A percentile compares a stretch with the other conserved stretches of the same genome.
These are phyloP conservation scores for Diphyllodes magnificus DNA, from an alignment of 2,113 vertebrate genomes.

Conservation along the genomic window DNA sequence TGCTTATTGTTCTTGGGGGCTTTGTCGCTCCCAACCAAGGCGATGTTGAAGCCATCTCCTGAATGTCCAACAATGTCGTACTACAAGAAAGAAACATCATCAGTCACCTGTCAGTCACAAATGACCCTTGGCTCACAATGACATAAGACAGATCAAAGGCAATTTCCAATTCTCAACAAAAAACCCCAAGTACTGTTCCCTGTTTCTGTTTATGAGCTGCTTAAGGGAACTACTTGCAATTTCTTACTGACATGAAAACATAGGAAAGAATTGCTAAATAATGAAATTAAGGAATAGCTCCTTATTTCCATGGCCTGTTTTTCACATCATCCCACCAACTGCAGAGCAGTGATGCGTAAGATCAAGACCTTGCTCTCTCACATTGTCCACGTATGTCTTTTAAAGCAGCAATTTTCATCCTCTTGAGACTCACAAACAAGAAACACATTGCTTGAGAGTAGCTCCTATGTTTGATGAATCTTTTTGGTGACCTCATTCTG, in stretches of 20 bases:
- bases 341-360: neutral
- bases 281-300: neutral
- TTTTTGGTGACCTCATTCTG: conserved; percentile 10
- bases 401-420: neutral
- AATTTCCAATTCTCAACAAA: neutral
- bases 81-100: conserved; percentile 68
- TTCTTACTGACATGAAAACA: neutral
- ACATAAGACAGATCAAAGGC: neutral
- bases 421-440: conserved; percentile 16
- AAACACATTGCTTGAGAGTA: conserved; percentile 9
- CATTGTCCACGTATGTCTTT: neutral
- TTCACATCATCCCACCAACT: neutral
- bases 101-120: neutral
- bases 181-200: neutral
- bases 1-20: conserved; percentile 91
- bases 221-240: neutral
- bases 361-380: conserved; percentile 10
- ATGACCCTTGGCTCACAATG: neutral
- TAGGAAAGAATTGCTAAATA: neutral
- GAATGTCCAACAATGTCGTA: conserved; percentile 93
- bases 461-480: neutral
- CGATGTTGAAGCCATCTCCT: conserved; percentile 86
- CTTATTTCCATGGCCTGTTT: neutral
- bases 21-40: conserved; percentile 80
- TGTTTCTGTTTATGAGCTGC: neutral